Evolutionary conservation across 2,113 vertebrate genomes (phyloP).

Genomic region (Rhinoderma darwinii): DNA sequence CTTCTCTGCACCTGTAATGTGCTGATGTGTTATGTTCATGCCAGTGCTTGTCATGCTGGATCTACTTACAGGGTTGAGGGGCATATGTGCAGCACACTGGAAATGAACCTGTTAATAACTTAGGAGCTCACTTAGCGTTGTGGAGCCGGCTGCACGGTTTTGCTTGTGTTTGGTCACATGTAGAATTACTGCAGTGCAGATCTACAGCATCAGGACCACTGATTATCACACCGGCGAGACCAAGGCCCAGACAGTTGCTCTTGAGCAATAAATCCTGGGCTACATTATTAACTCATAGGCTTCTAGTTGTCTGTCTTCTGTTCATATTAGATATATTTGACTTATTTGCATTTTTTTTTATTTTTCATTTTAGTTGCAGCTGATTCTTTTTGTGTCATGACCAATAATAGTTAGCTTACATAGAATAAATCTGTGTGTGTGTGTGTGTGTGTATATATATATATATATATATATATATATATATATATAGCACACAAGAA

Average conservation of each 20-base stretch:
- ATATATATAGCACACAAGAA: too few species aligned
- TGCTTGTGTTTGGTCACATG: slow-evolving; percentile 55
- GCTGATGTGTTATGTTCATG: neutral
- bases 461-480: too few species aligned
- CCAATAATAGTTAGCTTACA: too few species aligned
- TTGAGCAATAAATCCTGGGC: neutral
- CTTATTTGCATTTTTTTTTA: neutral
- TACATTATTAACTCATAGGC: neutral
- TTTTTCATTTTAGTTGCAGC: neutral
- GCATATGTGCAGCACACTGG: neutral
- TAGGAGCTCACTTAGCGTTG: neutral
- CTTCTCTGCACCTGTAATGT: neutral
- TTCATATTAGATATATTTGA: neutral
- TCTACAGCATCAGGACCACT: slow-evolving; percentile 46
- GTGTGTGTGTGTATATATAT: too few species aligned
- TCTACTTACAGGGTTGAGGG: neutral
- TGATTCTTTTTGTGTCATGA: too few species aligned
- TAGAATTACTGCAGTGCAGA: slow-evolving; percentile 55
- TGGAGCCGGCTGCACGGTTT: slow-evolving; percentile 31
- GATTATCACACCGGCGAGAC: slow-evolving; percentile 28
- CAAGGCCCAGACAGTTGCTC: slow-evolving; percentile 9
- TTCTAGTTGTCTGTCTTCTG: neutral
- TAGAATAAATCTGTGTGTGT: too few species aligned
- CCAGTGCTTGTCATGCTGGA: neutral
- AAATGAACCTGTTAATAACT: slow-evolving; percentile 15